Base-by-base conservation (phyloP, 2,888 invertebrate genomes). In the Plebejus anna region DNA sequence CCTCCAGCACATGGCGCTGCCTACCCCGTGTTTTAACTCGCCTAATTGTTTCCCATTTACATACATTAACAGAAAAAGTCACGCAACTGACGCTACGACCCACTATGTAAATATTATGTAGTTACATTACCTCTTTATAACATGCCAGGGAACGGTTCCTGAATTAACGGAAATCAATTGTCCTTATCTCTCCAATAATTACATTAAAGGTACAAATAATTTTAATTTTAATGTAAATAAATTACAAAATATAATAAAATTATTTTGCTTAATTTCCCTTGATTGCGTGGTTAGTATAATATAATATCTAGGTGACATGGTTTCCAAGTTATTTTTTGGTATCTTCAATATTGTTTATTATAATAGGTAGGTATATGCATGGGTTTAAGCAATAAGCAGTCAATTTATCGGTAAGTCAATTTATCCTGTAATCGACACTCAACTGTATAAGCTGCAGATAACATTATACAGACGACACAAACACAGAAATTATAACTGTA, bases 1-100 rank as follows among this genome's bases (percentile, higher is more conserved):
- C 92, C 93, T 90, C 84, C 88, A 84, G 83, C 93, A 93, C 90
- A 92, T 92, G 93, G 94, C 88, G 87, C 91, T 90, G 91, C 89
- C 91, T 91, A 90, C 93, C 93, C 92, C 92, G 91, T 90, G 89
- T 92, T 89, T 92, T 92, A 93, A 92, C 91, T 91, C 90, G 90
- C 91, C 91, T 94, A 93, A 94, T 93, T 94, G 92, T 87, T 92
- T 92, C 90, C 90, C 90, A 93, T 94, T 93, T 94, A 92, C 93
- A 93, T 94, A 93, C 86, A 92, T 94, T 92, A 92, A 87, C 88
- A 85, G 87, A 88, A 91, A 93, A 92, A 79, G 84, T 84, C 87
- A 83, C 89, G 79, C 85, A 92, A 93, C 92, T 89, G 92, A 88
- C 92, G 90, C 86, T 84, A 61, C 82, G 83, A 83, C 87, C 85